Evolutionary conservation across 2,888 invertebrate genomes (phyloP).

Genomic region (Epistrophe grossulariae): DNA sequence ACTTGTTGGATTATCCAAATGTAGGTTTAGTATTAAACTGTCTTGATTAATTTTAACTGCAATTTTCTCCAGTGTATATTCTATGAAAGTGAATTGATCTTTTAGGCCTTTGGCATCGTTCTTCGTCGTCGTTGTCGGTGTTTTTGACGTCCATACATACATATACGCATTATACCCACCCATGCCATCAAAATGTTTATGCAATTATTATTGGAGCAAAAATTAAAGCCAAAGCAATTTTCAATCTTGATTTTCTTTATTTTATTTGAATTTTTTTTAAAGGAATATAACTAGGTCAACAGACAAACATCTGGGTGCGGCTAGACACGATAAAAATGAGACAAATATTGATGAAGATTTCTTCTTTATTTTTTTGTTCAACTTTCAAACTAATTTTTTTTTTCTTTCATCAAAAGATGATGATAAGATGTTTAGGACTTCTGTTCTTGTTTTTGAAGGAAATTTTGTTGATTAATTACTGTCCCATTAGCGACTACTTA

Average conservation of each 20-base stretch:
- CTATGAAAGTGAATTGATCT: neutral
- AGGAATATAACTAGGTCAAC: conserved; percentile 48
- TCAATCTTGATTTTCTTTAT: conserved; percentile 10
- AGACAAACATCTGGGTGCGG: conserved; percentile 63
- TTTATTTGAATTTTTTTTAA: neutral
- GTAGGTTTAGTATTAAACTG: no score
- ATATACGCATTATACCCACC: neutral
- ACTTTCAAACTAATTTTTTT: neutral
- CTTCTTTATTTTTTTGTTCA: conserved; percentile 2
- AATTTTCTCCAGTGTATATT: neutral
- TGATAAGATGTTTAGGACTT: conserved; percentile 34
- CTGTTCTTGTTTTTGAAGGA: conserved; percentile 4
- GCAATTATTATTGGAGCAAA: conserved; percentile 52
- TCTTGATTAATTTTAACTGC: no score
- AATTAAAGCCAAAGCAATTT: conserved; percentile 8
- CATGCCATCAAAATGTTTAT: conserved; percentile 31
- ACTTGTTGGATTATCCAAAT: no score
- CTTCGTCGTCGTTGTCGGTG: neutral
- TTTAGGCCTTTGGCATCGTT: conserved; percentile 13
- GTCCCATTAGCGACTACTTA: conserved; percentile 41
- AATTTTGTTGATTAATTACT: conserved; percentile 51
- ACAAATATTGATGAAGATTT: conserved; percentile 42
- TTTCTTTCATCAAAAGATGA: neutral
- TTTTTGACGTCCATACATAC: neutral
- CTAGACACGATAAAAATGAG: conserved; percentile 54